A percentile compares a stretch with the other conserved stretches of the same genome.
Evolutionary conservation across 1,140 invertebrate genomes (phyloP).

Genomic region (Leptopilina clavipes): DNA sequence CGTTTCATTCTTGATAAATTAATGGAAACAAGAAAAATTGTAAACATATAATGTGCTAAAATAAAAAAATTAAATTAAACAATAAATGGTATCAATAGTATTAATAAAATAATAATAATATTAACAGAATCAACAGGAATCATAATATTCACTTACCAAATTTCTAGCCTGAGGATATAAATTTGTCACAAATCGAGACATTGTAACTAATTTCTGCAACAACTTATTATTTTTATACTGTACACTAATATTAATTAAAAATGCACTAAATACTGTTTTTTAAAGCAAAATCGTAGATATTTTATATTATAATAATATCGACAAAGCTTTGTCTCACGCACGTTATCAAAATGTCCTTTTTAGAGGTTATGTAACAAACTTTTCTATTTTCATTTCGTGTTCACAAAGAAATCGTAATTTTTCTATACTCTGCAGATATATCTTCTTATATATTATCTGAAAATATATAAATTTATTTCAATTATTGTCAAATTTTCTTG

Average conservation of each 20-base stretch:
- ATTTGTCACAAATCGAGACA: constrained; percentile 64
- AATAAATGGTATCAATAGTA: not conserved
- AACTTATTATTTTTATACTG: not conserved
- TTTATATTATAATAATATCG: not conserved
- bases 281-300: constrained; percentile 16
- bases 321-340: not conserved
- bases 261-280: not conserved
- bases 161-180: constrained; percentile 56
- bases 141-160: constrained; percentile 54
- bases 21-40: too few relatives aligned
- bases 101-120: not conserved
- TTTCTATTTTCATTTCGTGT: not conserved
- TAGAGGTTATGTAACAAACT: constrained; percentile 4
- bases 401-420: not conserved
- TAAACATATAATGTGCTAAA: too few relatives aligned
- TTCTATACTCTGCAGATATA: too few relatives aligned
- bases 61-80: too few relatives aligned
- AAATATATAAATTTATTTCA: too few relatives aligned
- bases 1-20: too few relatives aligned
- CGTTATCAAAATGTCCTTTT: not conserved
- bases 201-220: constrained; percentile 45
- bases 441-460: too few relatives aligned
- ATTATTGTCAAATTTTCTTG: too few relatives aligned
- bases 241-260: constrained; percentile 5
- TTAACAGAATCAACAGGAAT: not conserved